Evolutionary conservation across 1,140 invertebrate genomes (phyloP).

Genomic region (Macrotrachela quadricornifera): DNA sequence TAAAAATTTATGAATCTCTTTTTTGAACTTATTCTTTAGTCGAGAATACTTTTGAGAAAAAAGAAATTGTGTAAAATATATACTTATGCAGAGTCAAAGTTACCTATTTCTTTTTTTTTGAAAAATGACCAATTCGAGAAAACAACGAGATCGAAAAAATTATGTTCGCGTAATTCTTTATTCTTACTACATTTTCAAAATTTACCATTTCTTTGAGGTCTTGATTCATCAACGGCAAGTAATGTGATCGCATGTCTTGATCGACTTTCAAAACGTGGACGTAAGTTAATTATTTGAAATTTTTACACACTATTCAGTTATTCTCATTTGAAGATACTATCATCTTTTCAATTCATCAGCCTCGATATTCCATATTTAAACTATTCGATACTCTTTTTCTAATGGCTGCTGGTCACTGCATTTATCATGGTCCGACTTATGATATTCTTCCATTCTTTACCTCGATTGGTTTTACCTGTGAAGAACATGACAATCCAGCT

Average conservation of each 20-base stretch:
- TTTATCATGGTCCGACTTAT: conserved; percentile 20
- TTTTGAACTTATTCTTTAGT: too few species aligned
- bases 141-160: too few species aligned
- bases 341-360: conserved; percentile 30
- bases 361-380: conserved; percentile 26
- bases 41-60: too few species aligned
- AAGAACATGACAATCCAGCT: conserved; percentile 27
- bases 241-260: conserved; percentile 24
- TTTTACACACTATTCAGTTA: neutral
- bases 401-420: conserved; percentile 18
- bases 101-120: too few species aligned
- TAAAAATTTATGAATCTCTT: too few species aligned
- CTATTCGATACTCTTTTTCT: conserved; percentile 24
- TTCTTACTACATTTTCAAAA: too few species aligned
- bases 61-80: too few species aligned
- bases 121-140: too few species aligned
- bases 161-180: too few species aligned
- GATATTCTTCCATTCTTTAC: conserved; percentile 20
- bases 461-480: conserved; percentile 19
- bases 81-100: too few species aligned
- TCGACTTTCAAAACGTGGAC: conserved; percentile 12
- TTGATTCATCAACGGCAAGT: conserved; percentile 28
- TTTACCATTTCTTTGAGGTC: too few species aligned
- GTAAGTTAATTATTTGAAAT: neutral
- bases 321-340: conserved; percentile 13